These are phyloP conservation scores for Drosophila paulistorum DNA, from an alignment of 1,140 invertebrate species.

Conservation along the genomic window DNA sequence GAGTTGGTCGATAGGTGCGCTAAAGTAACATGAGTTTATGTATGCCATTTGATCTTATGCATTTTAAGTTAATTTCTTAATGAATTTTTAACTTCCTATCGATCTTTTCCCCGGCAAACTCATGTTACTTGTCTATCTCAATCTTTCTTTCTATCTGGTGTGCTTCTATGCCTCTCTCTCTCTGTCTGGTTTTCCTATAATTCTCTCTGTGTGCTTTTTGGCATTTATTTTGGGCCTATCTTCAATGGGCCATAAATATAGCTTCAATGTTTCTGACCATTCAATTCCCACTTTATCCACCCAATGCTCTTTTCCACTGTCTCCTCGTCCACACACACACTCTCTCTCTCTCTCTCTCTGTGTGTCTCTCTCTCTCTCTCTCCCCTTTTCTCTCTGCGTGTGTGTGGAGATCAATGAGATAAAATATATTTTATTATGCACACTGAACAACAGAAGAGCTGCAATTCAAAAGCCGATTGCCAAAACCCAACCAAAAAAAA, in stretches of 20 bases:
- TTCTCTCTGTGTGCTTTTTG: slow-evolving; percentile 1
- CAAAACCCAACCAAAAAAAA: neutral
- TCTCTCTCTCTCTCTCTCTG: neutral
- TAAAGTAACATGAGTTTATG: no score
- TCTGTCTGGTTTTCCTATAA: no score
- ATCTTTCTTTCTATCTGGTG: neutral
- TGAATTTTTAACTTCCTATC: no score
- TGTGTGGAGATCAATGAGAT: slow-evolving; percentile 63
- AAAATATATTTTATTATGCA: slow-evolving; percentile 76
- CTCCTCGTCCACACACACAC: neutral
- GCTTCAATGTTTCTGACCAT: neutral
- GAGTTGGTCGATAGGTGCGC: no score
- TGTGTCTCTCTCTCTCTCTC: neutral
- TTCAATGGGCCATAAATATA: neutral
- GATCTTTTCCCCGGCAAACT: no score
- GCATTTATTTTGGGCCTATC: neutral
- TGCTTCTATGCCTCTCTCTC: neutral
- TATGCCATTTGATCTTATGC: no score
- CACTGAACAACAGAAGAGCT: slow-evolving; percentile 36
- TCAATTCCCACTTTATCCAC: neutral
- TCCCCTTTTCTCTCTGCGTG: slow-evolving; percentile 17
- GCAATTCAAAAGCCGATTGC: slow-evolving; percentile 27
- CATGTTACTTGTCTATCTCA: no score
- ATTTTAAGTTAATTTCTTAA: no score
- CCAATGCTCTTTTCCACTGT: neutral